Percentiles rank a stretch among this genome's conserved stretches.
These are phyloP conservation scores for Argentina silus DNA, from an alignment of 2,797 vertebrate species.

Conservation along the genomic window DNA sequence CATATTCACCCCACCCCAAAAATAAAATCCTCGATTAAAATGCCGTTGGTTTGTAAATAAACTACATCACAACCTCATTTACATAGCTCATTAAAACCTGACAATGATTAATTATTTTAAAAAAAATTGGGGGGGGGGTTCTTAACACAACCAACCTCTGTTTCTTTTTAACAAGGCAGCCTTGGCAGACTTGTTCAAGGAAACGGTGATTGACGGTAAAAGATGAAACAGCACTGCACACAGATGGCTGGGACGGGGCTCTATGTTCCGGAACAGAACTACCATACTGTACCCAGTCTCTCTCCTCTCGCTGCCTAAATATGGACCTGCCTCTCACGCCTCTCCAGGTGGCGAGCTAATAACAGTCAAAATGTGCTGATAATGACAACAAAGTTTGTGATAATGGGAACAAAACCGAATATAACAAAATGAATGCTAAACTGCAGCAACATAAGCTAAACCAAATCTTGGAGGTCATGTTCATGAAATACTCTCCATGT, in stretches of 20 bases:
- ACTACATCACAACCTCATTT: slow-evolving; percentile 19
- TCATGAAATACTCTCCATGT: too few species aligned
- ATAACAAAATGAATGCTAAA: too few species aligned
- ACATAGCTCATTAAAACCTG: slow-evolving; percentile 36
- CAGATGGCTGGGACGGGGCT: slow-evolving; percentile 45
- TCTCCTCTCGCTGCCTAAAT: slow-evolving; percentile 34
- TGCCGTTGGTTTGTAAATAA: slow-evolving; percentile 16
- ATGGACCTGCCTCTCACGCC: slow-evolving; percentile 30
- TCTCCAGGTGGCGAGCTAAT: slow-evolving; percentile 27
- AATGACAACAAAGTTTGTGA: neutral
- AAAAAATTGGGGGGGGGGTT: too few species aligned
- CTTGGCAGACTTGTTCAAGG: slow-evolving; percentile 8
- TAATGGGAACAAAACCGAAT: too few species aligned
- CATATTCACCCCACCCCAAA: neutral
- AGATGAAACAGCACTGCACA: slow-evolving; percentile 40
- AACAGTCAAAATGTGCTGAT: slow-evolving; percentile 2
- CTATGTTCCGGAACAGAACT: slow-evolving; percentile 25
- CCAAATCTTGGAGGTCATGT: too few species aligned
- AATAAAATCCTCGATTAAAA: neutral
- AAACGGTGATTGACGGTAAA: neutral
- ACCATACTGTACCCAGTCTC: slow-evolving; percentile 12
- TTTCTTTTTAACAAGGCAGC: slow-evolving; percentile 16
- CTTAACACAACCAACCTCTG: neutral
- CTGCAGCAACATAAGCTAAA: too few species aligned
- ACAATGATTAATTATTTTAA: neutral